Base-by-base conservation (phyloP, 2,113 vertebrate species). In the Nothocercus nigrocapillus region DNA sequence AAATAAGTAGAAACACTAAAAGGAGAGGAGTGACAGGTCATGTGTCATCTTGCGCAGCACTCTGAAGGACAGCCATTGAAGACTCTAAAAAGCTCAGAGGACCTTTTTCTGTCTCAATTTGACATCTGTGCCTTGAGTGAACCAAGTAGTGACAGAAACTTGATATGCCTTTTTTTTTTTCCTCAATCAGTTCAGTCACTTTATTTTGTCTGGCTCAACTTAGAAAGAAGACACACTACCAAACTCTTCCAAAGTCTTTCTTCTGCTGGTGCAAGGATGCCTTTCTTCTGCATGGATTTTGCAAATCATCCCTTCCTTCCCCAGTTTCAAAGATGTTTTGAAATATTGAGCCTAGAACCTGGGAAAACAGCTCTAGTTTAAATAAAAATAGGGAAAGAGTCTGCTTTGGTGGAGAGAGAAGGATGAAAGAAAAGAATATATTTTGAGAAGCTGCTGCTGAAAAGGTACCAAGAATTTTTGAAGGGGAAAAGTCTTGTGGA, bases 21-120 rank as follows among this genome's bases (percentile, higher is more conserved):
- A 34, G 28, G 14, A 56, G 56, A 82, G 11, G 40, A 69, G 11
- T 0, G 1, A 12, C 14, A 62, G 32, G 19, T 22, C 22, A 30
- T 28, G 28, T 0, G 2, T 63, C 28, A 42, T 19, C 56, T 91
- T 10, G 22, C 32, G 25, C 20, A 0, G 0, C 44, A 54, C 7
- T 16, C 30, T n/a, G 28, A 44, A 34, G 14, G 5, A 18, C 0
- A 63, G 36, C 7, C 19, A 66, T 11, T 8, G 20, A 74, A 78
- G 56, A 49, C 44, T 61, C 32, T 62, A 44, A 53, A 38, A 84
- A 77, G 21, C 7, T 82, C 32, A 40, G 1, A 82, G 47, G 42
- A 18, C 42, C 42, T 86, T 49, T 11, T 38, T 62, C 11, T 69
- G 16, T 25, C 59, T 38, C 49, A 36, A n/a, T 66, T 54, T 59